Evolutionary conservation across 23 tunicate species (phyloP), one percentile per base, ranked within the genome.

Genomic region (Corella eumyota): DNA sequence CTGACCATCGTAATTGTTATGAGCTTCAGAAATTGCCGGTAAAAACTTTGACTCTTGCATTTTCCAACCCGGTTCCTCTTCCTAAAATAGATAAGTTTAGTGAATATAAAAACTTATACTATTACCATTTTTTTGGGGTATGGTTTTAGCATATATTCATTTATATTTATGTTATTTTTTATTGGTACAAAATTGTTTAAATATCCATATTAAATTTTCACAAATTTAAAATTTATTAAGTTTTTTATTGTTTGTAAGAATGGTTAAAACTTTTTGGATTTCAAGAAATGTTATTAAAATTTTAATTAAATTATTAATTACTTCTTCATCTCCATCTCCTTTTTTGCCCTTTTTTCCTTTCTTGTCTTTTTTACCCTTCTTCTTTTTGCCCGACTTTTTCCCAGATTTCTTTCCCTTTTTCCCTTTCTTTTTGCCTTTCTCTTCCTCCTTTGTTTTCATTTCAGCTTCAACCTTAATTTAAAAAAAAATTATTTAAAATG

Each of bases 21-120:
- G 64, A 36, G 77, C 87, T 62, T 71, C 75, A 0, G 65, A 23
- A 24, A 83, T 50, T 0, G 74, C 78, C 9, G 87, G 73, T 23
- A 83, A 32, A 68, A 92, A 92, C 36, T 71, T 77, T 34, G 99
- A 92, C 27, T 72, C 78, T 24, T 71, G 26, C 99, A 92, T 92
- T 72, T 77, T 92, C 99, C 99, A 92, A 22, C 99, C 99, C 29
- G 94, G 93, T 36, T 83, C 83, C 63, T 84, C 99, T 84, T 92
- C 99, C 83, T 79, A n/a, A n/a, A n/a, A n/a, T n/a, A n/a, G 35
- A 28, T 32, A 32, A 25, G 26, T n/a, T n/a, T n/a, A n/a, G n/a
- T n/a, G n/a, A n/a, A n/a, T n/a, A n/a, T n/a, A n/a, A n/a, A n/a
- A n/a, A n/a, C n/a, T n/a, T n/a, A n/a, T n/a, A n/a, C n/a, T n/a